Base-by-base conservation (phyloP, 2,797 vertebrate species). In the Gymnopithys bicolor region DNA sequence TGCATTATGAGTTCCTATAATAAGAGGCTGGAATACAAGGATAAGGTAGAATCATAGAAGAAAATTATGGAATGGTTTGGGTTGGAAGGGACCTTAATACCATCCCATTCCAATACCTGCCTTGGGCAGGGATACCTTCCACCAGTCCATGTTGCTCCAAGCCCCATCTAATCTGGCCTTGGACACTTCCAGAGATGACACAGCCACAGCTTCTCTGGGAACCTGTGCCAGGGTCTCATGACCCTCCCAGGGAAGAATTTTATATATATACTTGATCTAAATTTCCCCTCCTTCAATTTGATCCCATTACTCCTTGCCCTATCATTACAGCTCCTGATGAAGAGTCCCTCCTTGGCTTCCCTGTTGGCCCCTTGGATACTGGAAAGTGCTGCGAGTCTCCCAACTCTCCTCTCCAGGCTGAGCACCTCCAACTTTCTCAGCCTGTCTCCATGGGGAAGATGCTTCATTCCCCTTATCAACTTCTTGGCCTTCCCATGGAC, bases 131-230 rank as follows among this genome's bases (percentile, higher is more conserved):
- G 45, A 33, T 58, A 66, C 7, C 10, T 78, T 8, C 30, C 46
- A 41, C 25, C 0, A 0, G 0, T 4, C 10, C 52, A 84, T 5
- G 13, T 0, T 21, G 25, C 1, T 67, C 30, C 59, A 41, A 48
- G 30, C 9, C n/a, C 30, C 0, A 0, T 35, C 62, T 25, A 78
- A 0, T 15, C 30, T 43, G 67, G 27, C 33, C 32, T 43, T 35
- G 66, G 33, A 2, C 46, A 53, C 18, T 71, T 5, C 37, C 33
- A 77, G 30, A 19, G 25, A 73, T 37, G 32, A 9, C 19, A 9
- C 32, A 60, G 9, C 52, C 52, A 78, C 59, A 90, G 52, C 30
- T 84, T 2, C 59, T 73, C 33, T 48, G 39, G 12, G 5, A 59
- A 0, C 18, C 30, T 32, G 9, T 48, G 30, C 73, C 66, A 78